Evolutionary conservation across 2,797 vertebrate genomes (phyloP).

Genomic region (Phrynocephalus guinanensis): DNA sequence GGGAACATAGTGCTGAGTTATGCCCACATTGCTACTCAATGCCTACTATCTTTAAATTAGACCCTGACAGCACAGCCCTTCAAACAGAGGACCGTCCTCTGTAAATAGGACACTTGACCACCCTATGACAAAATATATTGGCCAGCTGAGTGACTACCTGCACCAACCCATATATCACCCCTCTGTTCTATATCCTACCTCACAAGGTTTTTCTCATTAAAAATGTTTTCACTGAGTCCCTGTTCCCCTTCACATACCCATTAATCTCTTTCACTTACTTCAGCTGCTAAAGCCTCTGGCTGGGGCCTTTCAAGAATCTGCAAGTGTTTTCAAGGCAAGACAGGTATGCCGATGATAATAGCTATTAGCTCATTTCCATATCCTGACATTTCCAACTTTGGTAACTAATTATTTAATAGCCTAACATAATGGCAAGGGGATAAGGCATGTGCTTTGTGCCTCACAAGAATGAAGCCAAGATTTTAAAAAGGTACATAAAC

Average conservation of each 20-base stretch:
- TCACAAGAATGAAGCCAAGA: conserved; percentile 51
- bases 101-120: background rate
- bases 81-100: background rate
- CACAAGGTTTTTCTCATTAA: conserved; percentile 46
- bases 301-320: conserved; percentile 38
- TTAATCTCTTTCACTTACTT: conserved; percentile 55
- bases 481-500: conserved; percentile 24
- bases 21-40: too few species aligned
- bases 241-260: background rate
- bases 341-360: conserved; percentile 50
- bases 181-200: background rate
- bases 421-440: conserved; percentile 43
- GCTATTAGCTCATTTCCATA: conserved; percentile 53
- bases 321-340: conserved; percentile 53
- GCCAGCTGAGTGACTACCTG: background rate
- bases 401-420: conserved; percentile 61
- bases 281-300: conserved; percentile 48
- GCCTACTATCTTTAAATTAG: background rate
- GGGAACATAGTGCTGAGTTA: too few species aligned
- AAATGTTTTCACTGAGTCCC: conserved; percentile 19
- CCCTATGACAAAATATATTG: background rate
- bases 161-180: background rate
- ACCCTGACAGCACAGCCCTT: background rate
- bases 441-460: conserved; percentile 19
- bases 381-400: conserved; percentile 58